Conservation (phyloP, 2,113 vertebrate genomes). For the Malurus alboscapulatus region DNA sequence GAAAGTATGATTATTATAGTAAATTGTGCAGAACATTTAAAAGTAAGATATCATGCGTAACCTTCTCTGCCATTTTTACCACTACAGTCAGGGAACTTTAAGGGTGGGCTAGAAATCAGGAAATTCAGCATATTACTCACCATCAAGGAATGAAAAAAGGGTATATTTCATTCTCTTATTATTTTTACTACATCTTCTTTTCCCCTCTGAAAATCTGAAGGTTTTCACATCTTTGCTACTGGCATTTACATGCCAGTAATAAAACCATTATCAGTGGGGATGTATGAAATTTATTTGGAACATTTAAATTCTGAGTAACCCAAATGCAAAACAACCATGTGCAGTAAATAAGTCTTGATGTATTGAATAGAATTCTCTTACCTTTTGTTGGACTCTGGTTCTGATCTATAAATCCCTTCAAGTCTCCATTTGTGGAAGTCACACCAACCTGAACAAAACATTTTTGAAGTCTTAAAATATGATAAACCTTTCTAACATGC, state of each 20-base stretch:
- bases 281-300: neutral
- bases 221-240: neutral
- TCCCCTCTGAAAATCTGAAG: neutral
- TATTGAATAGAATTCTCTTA: conserved; percentile 56
- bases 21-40: neutral
- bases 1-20: neutral
- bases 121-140: neutral
- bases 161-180: neutral
- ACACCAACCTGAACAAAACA: conserved; percentile 76
- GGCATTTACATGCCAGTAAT: neutral
- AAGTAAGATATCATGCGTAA: neutral
- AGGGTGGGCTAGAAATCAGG: neutral
- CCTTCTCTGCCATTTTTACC: neutral
- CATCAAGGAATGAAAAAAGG: neutral
- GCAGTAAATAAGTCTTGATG: neutral
- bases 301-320: neutral
- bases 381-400: conserved; percentile 79
- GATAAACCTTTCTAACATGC: neutral
- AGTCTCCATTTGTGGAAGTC: conserved; percentile 74
- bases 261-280: neutral
- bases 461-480: conserved; percentile 54
- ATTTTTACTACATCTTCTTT: neutral
- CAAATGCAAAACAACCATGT: neutral
- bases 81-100: neutral
- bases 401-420: conserved; percentile 79